Evolutionary conservation across 2,797 vertebrate genomes (phyloP).

Genomic region (Vultur gryphus): DNA sequence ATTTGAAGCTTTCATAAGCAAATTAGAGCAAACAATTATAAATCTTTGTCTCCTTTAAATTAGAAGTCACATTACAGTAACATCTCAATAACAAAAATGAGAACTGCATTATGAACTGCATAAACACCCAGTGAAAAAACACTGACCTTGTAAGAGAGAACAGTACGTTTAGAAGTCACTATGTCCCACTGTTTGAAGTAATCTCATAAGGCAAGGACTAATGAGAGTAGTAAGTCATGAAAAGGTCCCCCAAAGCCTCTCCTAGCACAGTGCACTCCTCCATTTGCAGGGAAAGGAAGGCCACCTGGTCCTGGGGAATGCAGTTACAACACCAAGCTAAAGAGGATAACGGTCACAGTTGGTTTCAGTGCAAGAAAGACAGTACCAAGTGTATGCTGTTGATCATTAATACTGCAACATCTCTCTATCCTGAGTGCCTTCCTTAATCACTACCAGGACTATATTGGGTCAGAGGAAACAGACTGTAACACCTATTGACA

Average conservation of each 20-base stretch:
- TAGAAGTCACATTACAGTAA: neutral
- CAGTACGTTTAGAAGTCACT: neutral
- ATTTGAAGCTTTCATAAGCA: neutral
- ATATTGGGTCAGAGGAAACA: neutral
- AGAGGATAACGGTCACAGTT: fast-evolving
- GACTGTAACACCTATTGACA: neutral
- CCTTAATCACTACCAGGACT: neutral
- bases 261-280: neutral
- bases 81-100: neutral
- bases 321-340: neutral
- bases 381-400: neutral
- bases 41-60: neutral
- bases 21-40: constrained; percentile 2
- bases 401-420: neutral
- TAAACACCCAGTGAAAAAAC: neutral
- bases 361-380: neutral
- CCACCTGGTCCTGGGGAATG: neutral
- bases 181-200: neutral
- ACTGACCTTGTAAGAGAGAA: neutral
- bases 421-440: neutral
- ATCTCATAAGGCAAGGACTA: neutral
- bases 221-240: neutral
- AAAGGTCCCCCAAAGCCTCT: neutral
- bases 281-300: neutral
- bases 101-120: neutral